Percentiles rank a stretch among this genome's conserved stretches.
Conservation (phyloP, 2,113 vertebrate genomes). For the Saccopteryx leptura region DNA sequence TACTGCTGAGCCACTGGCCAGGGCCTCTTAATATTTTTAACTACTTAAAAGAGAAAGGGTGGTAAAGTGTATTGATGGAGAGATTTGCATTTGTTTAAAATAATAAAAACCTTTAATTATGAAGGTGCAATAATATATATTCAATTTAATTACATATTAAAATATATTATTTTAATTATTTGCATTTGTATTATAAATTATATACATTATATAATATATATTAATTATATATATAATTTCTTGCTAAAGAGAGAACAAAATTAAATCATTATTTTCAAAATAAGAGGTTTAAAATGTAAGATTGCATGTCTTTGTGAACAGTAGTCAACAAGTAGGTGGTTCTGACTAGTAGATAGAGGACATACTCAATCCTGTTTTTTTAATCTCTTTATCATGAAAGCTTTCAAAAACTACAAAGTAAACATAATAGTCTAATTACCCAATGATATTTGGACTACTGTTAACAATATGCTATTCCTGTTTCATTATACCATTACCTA, state of each 20-base stretch:
- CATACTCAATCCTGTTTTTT: neutral
- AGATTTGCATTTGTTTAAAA: neutral
- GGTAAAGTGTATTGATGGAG: neutral
- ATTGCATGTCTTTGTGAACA: neutral
- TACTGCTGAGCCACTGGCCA: no score
- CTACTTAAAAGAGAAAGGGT: neutral
- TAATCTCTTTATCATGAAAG: neutral
- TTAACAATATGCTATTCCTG: neutral
- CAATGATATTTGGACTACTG: neutral
- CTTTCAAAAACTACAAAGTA: neutral
- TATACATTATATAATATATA: neutral
- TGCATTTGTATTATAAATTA: neutral
- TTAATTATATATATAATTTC: neutral
- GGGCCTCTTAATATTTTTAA: neutral
- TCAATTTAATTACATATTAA: neutral
- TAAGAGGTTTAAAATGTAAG: neutral
- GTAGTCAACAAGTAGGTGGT: neutral
- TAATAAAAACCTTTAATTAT: slow-evolving; percentile 27
- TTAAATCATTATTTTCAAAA: neutral
- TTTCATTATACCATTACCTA: neutral
- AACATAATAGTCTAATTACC: neutral
- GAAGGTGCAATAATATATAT: neutral
- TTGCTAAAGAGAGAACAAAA: neutral
- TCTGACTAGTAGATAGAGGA: neutral
- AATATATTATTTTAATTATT: neutral